Percentiles rank a stretch among this genome's conserved stretches.
These are phyloP conservation scores for Chaetoderma sp. DNA, from an alignment of 2,888 invertebrate genomes.

Conservation along the genomic window DNA sequence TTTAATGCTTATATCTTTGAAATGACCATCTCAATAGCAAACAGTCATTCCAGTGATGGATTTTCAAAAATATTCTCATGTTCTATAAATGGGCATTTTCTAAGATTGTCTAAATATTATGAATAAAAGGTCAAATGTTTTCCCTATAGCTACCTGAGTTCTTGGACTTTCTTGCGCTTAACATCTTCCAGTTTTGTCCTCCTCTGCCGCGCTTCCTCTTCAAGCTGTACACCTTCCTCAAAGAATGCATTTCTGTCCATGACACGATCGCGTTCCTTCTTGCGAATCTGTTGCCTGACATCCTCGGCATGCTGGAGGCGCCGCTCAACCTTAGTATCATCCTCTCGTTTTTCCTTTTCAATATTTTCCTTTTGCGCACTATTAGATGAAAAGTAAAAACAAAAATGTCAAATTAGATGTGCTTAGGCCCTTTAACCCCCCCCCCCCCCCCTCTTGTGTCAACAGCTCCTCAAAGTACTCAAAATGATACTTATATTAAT, in stretches of 20 bases:
- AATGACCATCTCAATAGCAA: no score
- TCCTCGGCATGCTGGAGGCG: slow-evolving; percentile 59
- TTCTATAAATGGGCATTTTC: neutral
- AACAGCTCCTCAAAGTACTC: no score
- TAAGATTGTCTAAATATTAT: neutral
- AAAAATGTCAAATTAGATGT: no score
- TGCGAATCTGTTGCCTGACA: slow-evolving; percentile 65
- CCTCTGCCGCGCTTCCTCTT: slow-evolving; percentile 65
- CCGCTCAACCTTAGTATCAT: slow-evolving; percentile 49
- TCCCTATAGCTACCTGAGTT: slow-evolving; percentile 60
- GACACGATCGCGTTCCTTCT: slow-evolving; percentile 66
- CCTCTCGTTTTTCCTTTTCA: slow-evolving; percentile 66
- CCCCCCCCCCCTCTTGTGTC: no score
- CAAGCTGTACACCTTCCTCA: slow-evolving; percentile 67
- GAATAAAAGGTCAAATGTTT: neutral
- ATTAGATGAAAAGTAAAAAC: slow-evolving; percentile 15
- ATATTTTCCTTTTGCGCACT: slow-evolving; percentile 69
- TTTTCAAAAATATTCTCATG: no score
- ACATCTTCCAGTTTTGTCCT: slow-evolving; percentile 65
- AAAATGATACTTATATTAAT: no score
- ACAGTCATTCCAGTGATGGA: no score
- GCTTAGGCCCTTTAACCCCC: no score
- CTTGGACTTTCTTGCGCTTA: slow-evolving; percentile 67
- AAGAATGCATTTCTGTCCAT: slow-evolving; percentile 67
- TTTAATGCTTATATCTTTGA: no score